phyloP scores from a whole-genome alignment of 2,888 invertebrate species.

The Meghimatium bilineatum region DNA sequence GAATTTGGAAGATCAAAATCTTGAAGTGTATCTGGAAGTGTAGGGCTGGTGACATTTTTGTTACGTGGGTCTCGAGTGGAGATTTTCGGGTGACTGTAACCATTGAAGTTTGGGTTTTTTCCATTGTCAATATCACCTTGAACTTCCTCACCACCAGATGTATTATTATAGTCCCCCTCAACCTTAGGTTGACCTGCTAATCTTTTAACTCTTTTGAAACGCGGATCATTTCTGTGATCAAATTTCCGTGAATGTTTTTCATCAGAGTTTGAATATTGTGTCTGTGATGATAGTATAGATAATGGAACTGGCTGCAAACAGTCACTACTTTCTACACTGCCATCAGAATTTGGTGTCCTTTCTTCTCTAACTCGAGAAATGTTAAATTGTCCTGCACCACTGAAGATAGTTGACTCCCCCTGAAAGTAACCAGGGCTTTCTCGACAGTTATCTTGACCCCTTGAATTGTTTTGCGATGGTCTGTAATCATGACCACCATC shows the following conservation, averaged over 20 bases:
- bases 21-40: conserved; percentile 48
- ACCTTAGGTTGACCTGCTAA: conserved; percentile 57
- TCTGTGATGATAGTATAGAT: background rate
- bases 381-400: conserved; percentile 15
- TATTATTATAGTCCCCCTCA: conserved; percentile 75
- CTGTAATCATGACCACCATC: background rate
- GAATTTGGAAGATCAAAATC: conserved; percentile 45
- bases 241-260: conserved; percentile 55
- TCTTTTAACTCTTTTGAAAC: conserved; percentile 71
- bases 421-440: conserved; percentile 1
- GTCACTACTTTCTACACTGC: conserved; percentile 1
- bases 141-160: conserved; percentile 68
- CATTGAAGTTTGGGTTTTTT: conserved; percentile 59
- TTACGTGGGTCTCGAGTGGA: conserved; percentile 28
- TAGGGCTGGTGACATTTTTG: conserved; percentile 37
- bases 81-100: conserved; percentile 68
- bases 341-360: background rate
- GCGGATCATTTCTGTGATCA: conserved; percentile 75
- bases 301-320: background rate
- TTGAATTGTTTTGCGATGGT: background rate
- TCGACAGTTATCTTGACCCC: background rate
- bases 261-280: conserved; percentile 10
- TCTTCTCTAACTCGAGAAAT: conserved; percentile 2
- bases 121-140: conserved; percentile 12
- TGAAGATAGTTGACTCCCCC: background rate